Base-by-base conservation (phyloP, 1,140 invertebrate genomes). In the Drosophila orena region DNA sequence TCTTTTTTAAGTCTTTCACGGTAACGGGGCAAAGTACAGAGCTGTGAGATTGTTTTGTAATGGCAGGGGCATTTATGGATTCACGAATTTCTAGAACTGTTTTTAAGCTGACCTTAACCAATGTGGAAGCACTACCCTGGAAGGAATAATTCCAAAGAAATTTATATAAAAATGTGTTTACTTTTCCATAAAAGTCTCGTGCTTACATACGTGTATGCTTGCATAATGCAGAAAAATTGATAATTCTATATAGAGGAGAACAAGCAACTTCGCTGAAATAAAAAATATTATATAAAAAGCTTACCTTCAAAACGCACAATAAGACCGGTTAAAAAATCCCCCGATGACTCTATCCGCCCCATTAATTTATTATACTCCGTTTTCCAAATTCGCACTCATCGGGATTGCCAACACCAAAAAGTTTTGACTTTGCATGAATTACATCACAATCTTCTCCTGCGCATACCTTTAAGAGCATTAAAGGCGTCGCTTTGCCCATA, bases 21-120 rank as follows among this genome's bases (percentile, higher is more conserved):
- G 50, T 49, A 59, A 71, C 69, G 60, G 71, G 46, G 37, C 78
- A 88, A 72, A 83, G 79, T 86, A 68, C 74, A 83, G 55, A 62
- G 57, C 58, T 59, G 66, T 66, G 64, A 68, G 56, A 75, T 74
- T 78, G 64, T 71, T 64, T 49, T 86, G 79, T 86, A 88, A 86
- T 71, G 77, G 27, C 64, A 79, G 71, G 78, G 72, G 70, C 38
- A 50, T 17, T 54, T 54, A 76, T 79, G 79, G 79, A 50, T 76
- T 86, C 50, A 38, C 24, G 46, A 75, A 55, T 72, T 72, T 59
- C 4, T 17, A 60, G 47, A 58, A 75, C 49, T 58, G 11, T 74
- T 62, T 46, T 42, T 17, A 30, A 43, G 69, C 37, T 50, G 58
- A 55, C 57, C 49, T 43, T 20, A 73, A 17, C 43, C 35, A 50